Evolutionary conservation across 35 echinoderm and acorn worm species (phyloP), one percentile per base, ranked within the genome.

Genomic region (Heliocidaris erythrogramma): DNA sequence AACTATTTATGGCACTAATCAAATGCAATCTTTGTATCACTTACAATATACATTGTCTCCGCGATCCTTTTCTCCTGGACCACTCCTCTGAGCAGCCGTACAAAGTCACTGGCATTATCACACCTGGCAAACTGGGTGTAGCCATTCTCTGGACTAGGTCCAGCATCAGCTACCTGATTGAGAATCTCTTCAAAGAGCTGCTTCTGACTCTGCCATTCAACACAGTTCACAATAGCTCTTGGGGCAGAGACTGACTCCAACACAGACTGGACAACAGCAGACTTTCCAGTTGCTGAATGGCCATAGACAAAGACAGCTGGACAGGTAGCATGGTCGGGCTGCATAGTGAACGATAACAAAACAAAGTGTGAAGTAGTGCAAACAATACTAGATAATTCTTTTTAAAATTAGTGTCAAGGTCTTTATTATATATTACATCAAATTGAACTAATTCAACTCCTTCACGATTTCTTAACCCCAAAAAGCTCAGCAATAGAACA

Each of bases 41-140:
- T 99, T 90, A 99, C 98, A 85, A 99, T 97, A 90, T 99, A 99
- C 32, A 99, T 94, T 14, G 98, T 99, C 65, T 97, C 78, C 32
- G 96, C 85, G 53, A 95, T 90, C 17, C 86, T 30, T 53, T 94
- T 95, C 65, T 97, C 95, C 13, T 86, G 86, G 50, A 96, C 95
- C 5, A 95, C 35, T 90, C 93, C 94, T 91, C 95, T 95, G 86
- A 99, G 86, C 30, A 97, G 85, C 84, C 98, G 52, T n/a, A 99
- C 95, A 96, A 99, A 99, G 30, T 96, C 95, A 94, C 96, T 99
- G 56, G 94, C 92, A 88, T 94, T 99, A 30, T 99, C 98, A 91
- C 98, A 99, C 48, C 96, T 85, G 16, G 96, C 91, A 50, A 88
- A 97, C 61, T 92, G 87, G n/a, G 84, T 30, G 61, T 95, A 99